Evolutionary conservation across 2,888 invertebrate genomes (phyloP).

Genomic region (Rhingia campestris): DNA sequence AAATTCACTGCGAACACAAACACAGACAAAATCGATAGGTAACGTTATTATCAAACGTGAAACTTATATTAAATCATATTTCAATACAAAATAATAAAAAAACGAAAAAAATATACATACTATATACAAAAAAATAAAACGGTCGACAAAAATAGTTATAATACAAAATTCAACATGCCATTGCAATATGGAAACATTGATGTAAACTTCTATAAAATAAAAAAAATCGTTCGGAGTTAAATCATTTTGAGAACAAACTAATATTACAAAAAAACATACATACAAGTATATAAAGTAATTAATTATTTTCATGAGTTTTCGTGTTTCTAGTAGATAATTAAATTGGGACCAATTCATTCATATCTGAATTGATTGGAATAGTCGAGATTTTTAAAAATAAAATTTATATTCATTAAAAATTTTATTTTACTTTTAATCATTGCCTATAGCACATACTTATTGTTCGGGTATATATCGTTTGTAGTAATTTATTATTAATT

Average conservation of each 20-base stretch:
- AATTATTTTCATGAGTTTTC: constrained; percentile 61
- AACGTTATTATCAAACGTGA: constrained; percentile 71
- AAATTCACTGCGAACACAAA: constrained; percentile 76
- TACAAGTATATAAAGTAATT: constrained; percentile 38
- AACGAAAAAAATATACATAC: constrained; percentile 70
- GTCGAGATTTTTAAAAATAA: constrained; percentile 59
- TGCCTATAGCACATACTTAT: not conserved
- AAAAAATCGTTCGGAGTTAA: constrained; percentile 41
- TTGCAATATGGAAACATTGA: constrained; percentile 67
- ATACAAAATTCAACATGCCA: constrained; percentile 42
- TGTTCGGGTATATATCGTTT: not conserved
- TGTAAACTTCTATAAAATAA: constrained; percentile 47
- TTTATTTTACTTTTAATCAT: constrained; percentile 2
- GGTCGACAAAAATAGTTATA: constrained; percentile 58
- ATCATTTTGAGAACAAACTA: constrained; percentile 76
- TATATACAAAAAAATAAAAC: constrained; percentile 46
- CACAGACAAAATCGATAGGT: constrained; percentile 61
- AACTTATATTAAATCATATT: constrained; percentile 71
- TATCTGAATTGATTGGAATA: constrained; percentile 79
- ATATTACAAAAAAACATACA: constrained; percentile 35
- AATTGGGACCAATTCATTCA: constrained; percentile 79
- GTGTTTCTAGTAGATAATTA: constrained; percentile 73
- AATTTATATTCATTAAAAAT: constrained; percentile 6
- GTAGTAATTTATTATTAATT: not conserved
- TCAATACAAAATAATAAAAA: constrained; percentile 68